These are phyloP conservation scores for Amyelois transitella DNA, from an alignment of 1,140 invertebrate genomes.

Conservation along the genomic window DNA sequence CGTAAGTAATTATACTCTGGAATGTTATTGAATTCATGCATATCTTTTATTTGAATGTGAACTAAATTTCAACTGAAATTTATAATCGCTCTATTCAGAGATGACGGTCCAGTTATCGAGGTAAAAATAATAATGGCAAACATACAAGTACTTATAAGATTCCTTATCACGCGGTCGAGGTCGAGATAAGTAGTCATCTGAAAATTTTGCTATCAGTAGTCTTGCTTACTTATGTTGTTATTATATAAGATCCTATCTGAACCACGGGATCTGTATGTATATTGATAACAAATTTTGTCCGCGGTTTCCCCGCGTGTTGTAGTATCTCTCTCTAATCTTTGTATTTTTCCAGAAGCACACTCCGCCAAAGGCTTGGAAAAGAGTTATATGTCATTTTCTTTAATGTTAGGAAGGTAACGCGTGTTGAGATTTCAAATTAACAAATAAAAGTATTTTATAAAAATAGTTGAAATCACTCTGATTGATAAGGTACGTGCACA, in stretches of 20 bases:
- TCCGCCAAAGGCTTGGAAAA: no score
- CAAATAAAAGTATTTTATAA: no score
- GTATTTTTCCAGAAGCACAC: no score
- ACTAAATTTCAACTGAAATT: neutral
- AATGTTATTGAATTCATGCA: no score
- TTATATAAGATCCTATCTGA: neutral
- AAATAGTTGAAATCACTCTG: no score
- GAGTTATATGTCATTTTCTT: no score
- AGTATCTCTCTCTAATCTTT: no score
- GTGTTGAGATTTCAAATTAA: no score
- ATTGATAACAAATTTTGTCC: no score
- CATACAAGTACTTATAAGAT: neutral
- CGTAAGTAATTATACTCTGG: no score
- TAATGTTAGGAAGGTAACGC: no score
- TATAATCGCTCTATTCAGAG: neutral
- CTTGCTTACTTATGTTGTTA: neutral
- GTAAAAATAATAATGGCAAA: neutral
- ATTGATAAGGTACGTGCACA: neutral
- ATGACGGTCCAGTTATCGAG: conserved; percentile 32
- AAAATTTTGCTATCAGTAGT: conserved; percentile 36
- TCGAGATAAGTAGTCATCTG: conserved; percentile 20
- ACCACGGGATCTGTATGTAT: neutral
- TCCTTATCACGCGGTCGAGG: neutral
- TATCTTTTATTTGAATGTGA: neutral
- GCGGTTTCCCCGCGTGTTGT: no score